A percentile compares a stretch with the other conserved stretches of the same genome.
Evolutionary conservation across 2,888 invertebrate genomes (phyloP).

Genomic region (Diarsia brunnea): DNA sequence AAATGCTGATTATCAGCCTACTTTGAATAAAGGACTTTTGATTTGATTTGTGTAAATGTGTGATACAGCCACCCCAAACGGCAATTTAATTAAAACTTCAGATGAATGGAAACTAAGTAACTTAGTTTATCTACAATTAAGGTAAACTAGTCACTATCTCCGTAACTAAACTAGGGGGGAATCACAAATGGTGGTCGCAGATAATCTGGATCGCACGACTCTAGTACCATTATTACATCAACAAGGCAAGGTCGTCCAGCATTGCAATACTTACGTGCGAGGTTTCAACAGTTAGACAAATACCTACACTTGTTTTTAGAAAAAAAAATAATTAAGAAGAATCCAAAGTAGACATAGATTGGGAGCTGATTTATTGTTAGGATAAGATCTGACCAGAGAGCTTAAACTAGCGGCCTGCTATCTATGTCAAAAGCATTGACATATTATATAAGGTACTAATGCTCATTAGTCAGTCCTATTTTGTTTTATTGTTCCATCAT

Average conservation of each 20-base stretch:
- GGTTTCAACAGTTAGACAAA: constrained; percentile 28
- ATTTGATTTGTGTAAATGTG: no score
- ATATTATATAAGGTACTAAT: neutral
- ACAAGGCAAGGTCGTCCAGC: constrained; percentile 36
- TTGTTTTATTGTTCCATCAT: neutral
- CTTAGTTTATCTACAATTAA: neutral
- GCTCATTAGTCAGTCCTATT: neutral
- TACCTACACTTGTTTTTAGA: neutral
- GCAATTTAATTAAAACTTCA: neutral
- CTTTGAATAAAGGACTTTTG: no score
- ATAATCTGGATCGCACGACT: constrained; percentile 44
- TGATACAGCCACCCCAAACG: neutral
- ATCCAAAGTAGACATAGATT: neutral
- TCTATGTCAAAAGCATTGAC: neutral
- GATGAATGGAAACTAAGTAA: neutral
- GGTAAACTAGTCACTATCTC: constrained; percentile 4
- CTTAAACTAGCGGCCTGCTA: neutral
- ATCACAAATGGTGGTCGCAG: constrained; percentile 15
- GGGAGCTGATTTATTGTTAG: neutral
- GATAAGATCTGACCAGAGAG: neutral
- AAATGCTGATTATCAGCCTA: no score
- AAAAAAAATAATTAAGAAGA: neutral
- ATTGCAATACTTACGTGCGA: constrained; percentile 22
- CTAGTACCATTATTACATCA: constrained; percentile 43
- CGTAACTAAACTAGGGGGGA: constrained; percentile 10